Evolutionary conservation across 2,888 invertebrate species (phyloP), one percentile per base, ranked within the genome.

Genomic region (Homarus gammarus): DNA sequence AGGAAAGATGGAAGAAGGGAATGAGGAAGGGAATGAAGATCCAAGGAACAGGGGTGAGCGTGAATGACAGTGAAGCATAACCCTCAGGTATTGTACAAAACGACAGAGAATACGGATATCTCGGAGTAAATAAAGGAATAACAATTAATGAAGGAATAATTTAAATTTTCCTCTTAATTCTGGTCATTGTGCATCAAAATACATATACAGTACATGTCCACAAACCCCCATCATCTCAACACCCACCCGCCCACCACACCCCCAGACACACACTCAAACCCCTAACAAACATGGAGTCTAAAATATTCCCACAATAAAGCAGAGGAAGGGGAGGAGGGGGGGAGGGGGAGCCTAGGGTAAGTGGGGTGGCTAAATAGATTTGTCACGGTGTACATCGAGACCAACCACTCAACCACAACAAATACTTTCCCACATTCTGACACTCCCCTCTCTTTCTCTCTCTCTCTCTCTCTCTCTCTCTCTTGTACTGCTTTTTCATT

Each of bases 341-440:
- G 56, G 27, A 56, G 18, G 56, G 27, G 27, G 27, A 27, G 77
- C 40, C 84, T 49, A 70, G 40, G 12, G 22, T 51, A 84, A 84
- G 84, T 84, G 75, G 84, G 84, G 73, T n/a, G 36, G 51, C 84
- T 56, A 84, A 84, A 84, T 84, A 75, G 84, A 84, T 84, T 84
- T 56, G 75, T 84, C 84, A 84, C 84, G 68, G 68, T n/a, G 73
- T 0, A 15, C 82, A 83, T 68, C 27, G 49, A 1, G 10, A 36
- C 49, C 18, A n/a, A 22, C 83, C 31, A 33, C 68, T 83, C 83
- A 33, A 31, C 70, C 83, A 33, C 70, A 49, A 72, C 83, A 83
- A n/a, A 49, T 27, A 36, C 36, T 83, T 83, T 83, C 83, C 83
- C 72, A 83, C 83, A 83, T 83, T 49, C 70, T 83, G 51, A 61